Conservation (phyloP, 2,797 vertebrate species). For the Eurystomus glaucurus region DNA sequence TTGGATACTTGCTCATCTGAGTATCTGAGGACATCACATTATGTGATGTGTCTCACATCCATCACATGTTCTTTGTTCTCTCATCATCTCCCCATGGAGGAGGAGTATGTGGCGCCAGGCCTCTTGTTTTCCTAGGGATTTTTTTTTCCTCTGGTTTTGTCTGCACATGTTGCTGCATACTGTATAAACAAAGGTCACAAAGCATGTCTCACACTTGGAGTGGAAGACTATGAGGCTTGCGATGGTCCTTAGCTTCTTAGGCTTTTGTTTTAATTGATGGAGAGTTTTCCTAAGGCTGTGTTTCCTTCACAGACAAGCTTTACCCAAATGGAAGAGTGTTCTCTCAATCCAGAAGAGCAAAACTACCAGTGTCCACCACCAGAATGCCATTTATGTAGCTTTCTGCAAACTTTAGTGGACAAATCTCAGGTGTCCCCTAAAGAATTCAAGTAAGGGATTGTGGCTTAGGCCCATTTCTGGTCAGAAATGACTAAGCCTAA, state of each 20-base stretch:
- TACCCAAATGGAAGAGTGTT: background rate
- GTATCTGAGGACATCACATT: slow-evolving; percentile 52
- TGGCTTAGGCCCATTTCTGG: background rate
- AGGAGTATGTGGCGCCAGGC: slow-evolving; percentile 50
- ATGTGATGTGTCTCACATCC: slow-evolving; percentile 59
- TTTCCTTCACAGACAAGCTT: background rate
- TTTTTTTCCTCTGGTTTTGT: slow-evolving; percentile 48
- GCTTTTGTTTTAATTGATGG: slow-evolving; percentile 22
- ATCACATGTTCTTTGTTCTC: slow-evolving; percentile 74
- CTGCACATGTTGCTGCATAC: slow-evolving; percentile 64
- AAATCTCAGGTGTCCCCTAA: background rate
- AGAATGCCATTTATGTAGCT: background rate
- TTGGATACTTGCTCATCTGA: slow-evolving; percentile 44
- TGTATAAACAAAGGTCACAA: slow-evolving; percentile 69
- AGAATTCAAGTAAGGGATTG: background rate
- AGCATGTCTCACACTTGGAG: slow-evolving; percentile 50
- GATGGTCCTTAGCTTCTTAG: background rate
- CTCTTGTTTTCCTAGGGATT: slow-evolving; percentile 68
- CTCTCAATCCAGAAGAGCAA: background rate
- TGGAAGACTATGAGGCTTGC: slow-evolving; percentile 17
- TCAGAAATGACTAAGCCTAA: background rate
- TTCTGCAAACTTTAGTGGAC: background rate
- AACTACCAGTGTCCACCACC: background rate
- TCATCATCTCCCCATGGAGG: slow-evolving; percentile 73
- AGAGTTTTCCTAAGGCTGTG: background rate